A percentile compares a stretch with the other conserved stretches of the same genome.
phyloP scores from a whole-genome alignment of 2,888 invertebrate species.

The Plemyria rubiginata region DNA sequence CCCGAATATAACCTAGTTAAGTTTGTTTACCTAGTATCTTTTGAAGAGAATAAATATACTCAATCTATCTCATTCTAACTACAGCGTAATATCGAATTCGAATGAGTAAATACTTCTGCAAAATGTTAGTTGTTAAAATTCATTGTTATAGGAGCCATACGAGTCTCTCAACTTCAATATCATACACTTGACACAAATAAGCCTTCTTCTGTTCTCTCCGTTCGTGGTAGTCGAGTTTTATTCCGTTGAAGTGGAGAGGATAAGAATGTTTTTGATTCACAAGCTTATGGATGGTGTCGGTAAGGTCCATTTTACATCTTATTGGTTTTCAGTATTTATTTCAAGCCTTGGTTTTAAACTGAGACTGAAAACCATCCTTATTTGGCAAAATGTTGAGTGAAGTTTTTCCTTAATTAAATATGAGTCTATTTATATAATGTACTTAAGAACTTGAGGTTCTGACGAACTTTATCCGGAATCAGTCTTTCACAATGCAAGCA shows the following conservation, averaged over 20 bases:
- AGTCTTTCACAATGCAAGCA: too few species aligned
- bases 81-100: too few species aligned
- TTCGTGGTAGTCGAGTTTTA: conserved; percentile 67
- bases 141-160: conserved; percentile 55
- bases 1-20: neutral
- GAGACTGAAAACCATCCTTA: too few species aligned
- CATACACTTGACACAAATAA: conserved; percentile 63
- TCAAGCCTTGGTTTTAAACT: too few species aligned
- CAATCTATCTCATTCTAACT: neutral
- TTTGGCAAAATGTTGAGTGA: too few species aligned
- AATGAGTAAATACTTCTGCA: too few species aligned
- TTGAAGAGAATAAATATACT: neutral
- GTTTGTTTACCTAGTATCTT: neutral
- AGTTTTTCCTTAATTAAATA: too few species aligned
- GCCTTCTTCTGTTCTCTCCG: conserved; percentile 66
- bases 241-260: conserved; percentile 66
- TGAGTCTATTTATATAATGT: too few species aligned
- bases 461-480: too few species aligned
- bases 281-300: conserved; percentile 62
- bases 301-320: conserved; percentile 41
- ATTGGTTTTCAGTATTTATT: too few species aligned
- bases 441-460: too few species aligned
- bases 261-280: conserved; percentile 60
- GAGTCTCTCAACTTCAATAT: conserved; percentile 56
- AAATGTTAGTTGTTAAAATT: neutral